These are phyloP conservation scores for Hyles lineata DNA, from an alignment of 2,888 invertebrate genomes.

Conservation along the genomic window DNA sequence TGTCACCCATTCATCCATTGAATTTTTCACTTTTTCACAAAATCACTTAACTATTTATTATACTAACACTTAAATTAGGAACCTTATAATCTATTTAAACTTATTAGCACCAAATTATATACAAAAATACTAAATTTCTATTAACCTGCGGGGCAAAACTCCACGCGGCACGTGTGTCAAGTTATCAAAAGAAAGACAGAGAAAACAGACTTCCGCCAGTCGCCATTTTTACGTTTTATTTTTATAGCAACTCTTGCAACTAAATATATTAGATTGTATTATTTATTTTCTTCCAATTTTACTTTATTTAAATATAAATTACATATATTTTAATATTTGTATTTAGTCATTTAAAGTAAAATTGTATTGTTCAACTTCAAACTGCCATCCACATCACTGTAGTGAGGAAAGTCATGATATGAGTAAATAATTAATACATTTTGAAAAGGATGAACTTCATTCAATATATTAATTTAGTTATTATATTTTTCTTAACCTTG, in stretches of 20 bases:
- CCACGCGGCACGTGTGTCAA: constrained; percentile 85
- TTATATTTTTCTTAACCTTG: no score
- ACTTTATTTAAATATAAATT: background rate
- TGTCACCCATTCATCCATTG: constrained; percentile 51
- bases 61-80: constrained; percentile 57
- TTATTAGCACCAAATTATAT: constrained; percentile 54
- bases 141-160: constrained; percentile 82
- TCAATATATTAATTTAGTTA: no score
- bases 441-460: no score
- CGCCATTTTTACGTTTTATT: constrained; percentile 68
- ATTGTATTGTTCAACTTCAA: no score
- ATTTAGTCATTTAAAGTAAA: background rate
- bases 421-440: no score
- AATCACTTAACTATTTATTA: constrained; percentile 51
- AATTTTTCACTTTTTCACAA: constrained; percentile 60
- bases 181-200: constrained; percentile 79
- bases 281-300: background rate
- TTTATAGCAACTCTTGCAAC: constrained; percentile 53
- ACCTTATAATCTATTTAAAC: constrained; percentile 45
- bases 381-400: no score
- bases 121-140: constrained; percentile 60
- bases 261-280: constrained; percentile 29
- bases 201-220: constrained; percentile 70
- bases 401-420: no score
- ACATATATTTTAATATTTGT: background rate